Evolutionary conservation across 2,888 invertebrate genomes (phyloP).

Genomic region (Uropetala carovei): DNA sequence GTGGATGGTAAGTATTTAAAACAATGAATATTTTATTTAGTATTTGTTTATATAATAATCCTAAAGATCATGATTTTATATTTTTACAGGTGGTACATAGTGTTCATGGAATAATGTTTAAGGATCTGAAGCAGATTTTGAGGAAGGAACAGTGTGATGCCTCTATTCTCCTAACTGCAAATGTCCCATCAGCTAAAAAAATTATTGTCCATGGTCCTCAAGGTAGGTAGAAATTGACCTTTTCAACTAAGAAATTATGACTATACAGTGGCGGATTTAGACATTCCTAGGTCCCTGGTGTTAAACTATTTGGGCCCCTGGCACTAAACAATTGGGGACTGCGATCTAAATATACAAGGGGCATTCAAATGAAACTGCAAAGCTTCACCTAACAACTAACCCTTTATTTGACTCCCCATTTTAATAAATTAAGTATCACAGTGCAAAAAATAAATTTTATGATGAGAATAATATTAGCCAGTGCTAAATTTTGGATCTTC

Average conservation of each 20-base stretch:
- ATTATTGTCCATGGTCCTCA: constrained; percentile 97
- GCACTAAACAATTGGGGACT: too few species aligned
- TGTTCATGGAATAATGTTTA: constrained; percentile 99
- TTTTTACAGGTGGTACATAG: constrained; percentile 92
- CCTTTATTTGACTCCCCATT: too few species aligned
- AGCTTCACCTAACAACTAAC: too few species aligned
- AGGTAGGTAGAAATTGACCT: constrained; percentile 75
- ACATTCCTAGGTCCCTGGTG: too few species aligned
- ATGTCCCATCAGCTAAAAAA: constrained; percentile 99
- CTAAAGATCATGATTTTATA: constrained; percentile 58
- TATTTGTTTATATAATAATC: constrained; percentile 10
- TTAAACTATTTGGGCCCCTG: too few species aligned
- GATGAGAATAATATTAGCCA: too few species aligned
- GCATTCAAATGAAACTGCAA: too few species aligned
- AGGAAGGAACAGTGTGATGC: constrained; percentile 99
- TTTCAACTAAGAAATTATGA: too few species aligned
- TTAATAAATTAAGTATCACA: too few species aligned
- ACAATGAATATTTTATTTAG: constrained; percentile 21
- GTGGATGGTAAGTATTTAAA: constrained; percentile 88
- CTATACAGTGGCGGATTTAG: too few species aligned
- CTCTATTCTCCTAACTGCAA: constrained; percentile 96
- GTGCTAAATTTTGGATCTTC: neutral
- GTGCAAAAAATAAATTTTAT: too few species aligned
- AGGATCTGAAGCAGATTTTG: constrained; percentile 98
- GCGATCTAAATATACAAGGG: too few species aligned